phyloP scores from a whole-genome alignment of 2,113 vertebrate genomes.

The Syngnathus scovelli region DNA sequence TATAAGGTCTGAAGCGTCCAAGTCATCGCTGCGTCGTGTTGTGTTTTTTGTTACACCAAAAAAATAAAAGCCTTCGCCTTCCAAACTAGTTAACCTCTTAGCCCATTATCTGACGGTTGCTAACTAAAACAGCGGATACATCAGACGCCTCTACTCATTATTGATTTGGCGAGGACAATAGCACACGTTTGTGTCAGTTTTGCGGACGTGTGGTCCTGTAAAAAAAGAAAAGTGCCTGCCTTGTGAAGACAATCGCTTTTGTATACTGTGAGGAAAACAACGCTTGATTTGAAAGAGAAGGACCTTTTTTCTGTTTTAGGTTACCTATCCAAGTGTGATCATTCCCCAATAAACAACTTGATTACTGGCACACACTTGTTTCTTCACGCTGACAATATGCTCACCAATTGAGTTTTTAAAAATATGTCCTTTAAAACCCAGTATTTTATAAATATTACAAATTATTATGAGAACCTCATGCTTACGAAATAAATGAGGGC shows the following conservation, averaged over 20 bases:
- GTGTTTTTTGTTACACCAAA: too few species aligned
- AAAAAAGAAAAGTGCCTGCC: background rate
- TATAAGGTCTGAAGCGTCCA: background rate
- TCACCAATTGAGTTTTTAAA: too few species aligned
- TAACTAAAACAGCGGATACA: too few species aligned
- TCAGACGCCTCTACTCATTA: background rate
- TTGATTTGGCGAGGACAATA: background rate
- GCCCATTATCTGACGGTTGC: too few species aligned
- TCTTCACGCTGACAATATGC: background rate
- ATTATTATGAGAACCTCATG: too few species aligned
- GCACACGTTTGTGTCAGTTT: background rate
- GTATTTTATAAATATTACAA: too few species aligned
- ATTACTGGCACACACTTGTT: background rate
- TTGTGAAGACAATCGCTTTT: background rate
- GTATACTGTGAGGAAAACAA: background rate
- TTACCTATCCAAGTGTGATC: background rate
- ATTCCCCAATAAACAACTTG: background rate
- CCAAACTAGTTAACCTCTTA: too few species aligned
- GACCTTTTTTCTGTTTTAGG: background rate
- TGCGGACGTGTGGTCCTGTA: background rate
- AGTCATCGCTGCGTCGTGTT: too few species aligned
- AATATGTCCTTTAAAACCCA: too few species aligned
- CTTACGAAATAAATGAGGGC: too few species aligned
- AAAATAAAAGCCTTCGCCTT: too few species aligned
- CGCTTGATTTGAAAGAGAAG: background rate